Conservation (phyloP, 2,113 vertebrate genomes). For the Empidonax traillii region DNA sequence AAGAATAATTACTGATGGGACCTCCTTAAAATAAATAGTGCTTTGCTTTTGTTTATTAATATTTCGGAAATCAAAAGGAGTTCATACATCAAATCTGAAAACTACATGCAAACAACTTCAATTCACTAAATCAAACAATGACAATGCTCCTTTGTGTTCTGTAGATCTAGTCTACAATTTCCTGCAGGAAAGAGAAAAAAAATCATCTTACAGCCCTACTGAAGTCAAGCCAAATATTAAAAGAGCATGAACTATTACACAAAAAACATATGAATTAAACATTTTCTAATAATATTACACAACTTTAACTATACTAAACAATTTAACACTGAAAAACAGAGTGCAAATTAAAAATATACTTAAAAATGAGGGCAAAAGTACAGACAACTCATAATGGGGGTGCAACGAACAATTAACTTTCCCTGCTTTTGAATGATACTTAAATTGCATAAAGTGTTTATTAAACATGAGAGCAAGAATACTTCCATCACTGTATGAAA, state of each 20-base stretch:
- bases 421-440: slow-evolving; percentile 51
- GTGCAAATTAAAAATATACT: slow-evolving; percentile 37
- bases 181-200: slow-evolving; percentile 23
- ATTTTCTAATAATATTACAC: slow-evolving; percentile 31
- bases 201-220: slow-evolving; percentile 4
- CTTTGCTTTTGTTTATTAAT: neutral
- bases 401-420: slow-evolving; percentile 78
- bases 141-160: neutral
- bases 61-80: slow-evolving; percentile 15
- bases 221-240: neutral
- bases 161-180: slow-evolving; percentile 11
- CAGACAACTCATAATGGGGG: slow-evolving; percentile 57
- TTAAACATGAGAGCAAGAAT: neutral
- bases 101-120: slow-evolving; percentile 31
- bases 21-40: slow-evolving; percentile 44
- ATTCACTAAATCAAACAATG: neutral
- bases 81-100: slow-evolving; percentile 13
- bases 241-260: slow-evolving; percentile 10
- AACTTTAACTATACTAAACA: slow-evolving; percentile 33
- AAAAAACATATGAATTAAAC: slow-evolving; percentile 3
- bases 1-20: slow-evolving; percentile 48
- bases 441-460: neutral
- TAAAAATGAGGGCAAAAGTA: slow-evolving; percentile 43
- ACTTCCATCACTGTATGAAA: neutral
- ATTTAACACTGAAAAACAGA: slow-evolving; percentile 29